A percentile compares a stretch with the other conserved stretches of the same genome.
Evolutionary conservation across 2,888 invertebrate species (phyloP).

Genomic region (Tenthredo mesomela): DNA sequence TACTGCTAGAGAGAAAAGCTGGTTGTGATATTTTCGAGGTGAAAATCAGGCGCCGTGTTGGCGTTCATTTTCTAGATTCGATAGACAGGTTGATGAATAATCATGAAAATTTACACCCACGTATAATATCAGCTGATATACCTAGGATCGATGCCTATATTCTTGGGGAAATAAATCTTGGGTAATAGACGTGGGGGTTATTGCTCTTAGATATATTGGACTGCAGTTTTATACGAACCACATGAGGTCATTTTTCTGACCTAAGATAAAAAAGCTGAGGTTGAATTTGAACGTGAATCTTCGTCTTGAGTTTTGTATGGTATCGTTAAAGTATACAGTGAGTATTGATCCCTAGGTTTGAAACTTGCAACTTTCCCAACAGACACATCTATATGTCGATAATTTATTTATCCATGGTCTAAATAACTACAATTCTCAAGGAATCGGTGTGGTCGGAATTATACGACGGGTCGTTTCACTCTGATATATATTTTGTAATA

Average conservation of each 20-base stretch:
- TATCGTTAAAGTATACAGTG: neutral
- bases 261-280: neutral
- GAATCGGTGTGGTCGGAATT: slow-evolving; percentile 23
- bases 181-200: neutral
- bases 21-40: slow-evolving; percentile 1
- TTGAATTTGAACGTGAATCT: neutral
- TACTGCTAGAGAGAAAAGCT: neutral
- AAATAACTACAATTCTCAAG: neutral
- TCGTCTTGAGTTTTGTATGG: neutral
- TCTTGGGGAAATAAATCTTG: neutral
- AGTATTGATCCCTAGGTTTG: neutral
- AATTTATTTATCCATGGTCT: slow-evolving; percentile 16
- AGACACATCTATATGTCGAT: neutral
- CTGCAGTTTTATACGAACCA: neutral
- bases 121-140: neutral
- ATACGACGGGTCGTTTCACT: slow-evolving; percentile 20
- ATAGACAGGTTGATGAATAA: slow-evolving; percentile 27
- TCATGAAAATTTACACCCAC: slow-evolving; percentile 10
- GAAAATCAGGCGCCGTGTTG: neutral
- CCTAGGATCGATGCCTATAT: neutral
- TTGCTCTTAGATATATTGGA: neutral
- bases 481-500: slow-evolving; percentile 11
- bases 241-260: neutral
- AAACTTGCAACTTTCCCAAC: neutral
- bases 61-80: slow-evolving; percentile 2